Evolutionary conservation across 37 sponge, comb jelly and placozoan species (phyloP).

Genomic region (Lycopodina hypogea): DNA sequence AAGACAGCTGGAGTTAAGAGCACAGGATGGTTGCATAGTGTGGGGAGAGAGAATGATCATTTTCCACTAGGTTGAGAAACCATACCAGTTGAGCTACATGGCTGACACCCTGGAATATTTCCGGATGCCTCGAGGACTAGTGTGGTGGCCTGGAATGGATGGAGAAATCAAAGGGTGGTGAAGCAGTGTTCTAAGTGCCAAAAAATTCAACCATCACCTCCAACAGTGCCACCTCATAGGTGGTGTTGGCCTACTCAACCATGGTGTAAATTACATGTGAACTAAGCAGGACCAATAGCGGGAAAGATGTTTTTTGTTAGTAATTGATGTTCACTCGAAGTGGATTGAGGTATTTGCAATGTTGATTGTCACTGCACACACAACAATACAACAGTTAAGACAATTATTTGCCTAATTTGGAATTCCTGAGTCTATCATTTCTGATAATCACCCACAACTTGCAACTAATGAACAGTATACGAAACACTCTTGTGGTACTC

Average conservation of each 20-base stretch:
- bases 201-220: too few species aligned
- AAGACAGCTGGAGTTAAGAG: too few species aligned
- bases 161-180: constrained; percentile 24
- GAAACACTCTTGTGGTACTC: too few species aligned
- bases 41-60: too few species aligned
- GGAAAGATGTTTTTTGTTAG: too few species aligned
- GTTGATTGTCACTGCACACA: background rate
- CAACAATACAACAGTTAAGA: constrained; percentile 10
- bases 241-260: constrained; percentile 40
- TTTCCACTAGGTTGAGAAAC: too few species aligned
- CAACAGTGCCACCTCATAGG: constrained; percentile 22
- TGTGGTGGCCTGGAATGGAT: too few species aligned
- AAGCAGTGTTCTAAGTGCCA: constrained; percentile 9
- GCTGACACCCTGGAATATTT: too few species aligned
- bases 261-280: constrained; percentile 30
- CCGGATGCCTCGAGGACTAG: background rate
- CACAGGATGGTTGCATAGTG: too few species aligned
- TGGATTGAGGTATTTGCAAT: constrained; percentile 37
- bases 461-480: constrained; percentile 6
- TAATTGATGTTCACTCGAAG: constrained; percentile 48
- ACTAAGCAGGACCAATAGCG: constrained; percentile 35
- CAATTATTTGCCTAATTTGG: constrained; percentile 26
- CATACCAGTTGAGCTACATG: too few species aligned
- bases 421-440: constrained; percentile 21
- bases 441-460: constrained; percentile 43